These are phyloP conservation scores for Spatula versicolor DNA, from an alignment of 2,797 vertebrate species.

Conservation along the genomic window DNA sequence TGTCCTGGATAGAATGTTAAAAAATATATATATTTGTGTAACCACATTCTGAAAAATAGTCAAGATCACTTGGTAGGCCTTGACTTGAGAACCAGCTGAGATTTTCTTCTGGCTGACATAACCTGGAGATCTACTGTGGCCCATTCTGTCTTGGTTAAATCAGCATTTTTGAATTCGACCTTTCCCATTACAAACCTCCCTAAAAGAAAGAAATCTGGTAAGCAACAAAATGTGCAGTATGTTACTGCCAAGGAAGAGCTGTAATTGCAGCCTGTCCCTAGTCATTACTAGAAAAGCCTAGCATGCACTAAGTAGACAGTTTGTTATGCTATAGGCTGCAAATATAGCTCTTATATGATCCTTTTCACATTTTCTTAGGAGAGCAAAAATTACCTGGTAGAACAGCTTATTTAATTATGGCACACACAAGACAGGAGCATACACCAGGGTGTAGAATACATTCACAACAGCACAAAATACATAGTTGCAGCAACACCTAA, in stretches of 20 bases:
- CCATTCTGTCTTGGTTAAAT: background rate
- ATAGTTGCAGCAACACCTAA: background rate
- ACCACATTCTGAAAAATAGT: background rate
- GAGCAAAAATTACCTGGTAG: background rate
- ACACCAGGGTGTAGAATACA: background rate
- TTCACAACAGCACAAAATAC: background rate
- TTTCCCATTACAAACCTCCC: background rate
- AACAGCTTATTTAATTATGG: background rate
- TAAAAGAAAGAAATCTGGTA: background rate
- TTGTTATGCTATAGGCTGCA: background rate
- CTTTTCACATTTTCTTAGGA: background rate
- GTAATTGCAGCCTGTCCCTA: background rate
- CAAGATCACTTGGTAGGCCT: background rate
- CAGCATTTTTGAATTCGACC: background rate
- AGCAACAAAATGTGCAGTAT: background rate
- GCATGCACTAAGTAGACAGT: background rate
- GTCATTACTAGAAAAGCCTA: background rate
- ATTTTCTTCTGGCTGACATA: background rate
- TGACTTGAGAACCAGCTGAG: background rate
- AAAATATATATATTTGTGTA: background rate
- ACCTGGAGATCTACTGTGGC: background rate
- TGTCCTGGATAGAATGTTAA: background rate
- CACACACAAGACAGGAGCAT: background rate
- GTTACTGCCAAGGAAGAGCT: background rate
- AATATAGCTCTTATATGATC: background rate